These are phyloP conservation scores for Premnoplex brunnescens DNA, from an alignment of 2,797 vertebrate species.

Conservation along the genomic window DNA sequence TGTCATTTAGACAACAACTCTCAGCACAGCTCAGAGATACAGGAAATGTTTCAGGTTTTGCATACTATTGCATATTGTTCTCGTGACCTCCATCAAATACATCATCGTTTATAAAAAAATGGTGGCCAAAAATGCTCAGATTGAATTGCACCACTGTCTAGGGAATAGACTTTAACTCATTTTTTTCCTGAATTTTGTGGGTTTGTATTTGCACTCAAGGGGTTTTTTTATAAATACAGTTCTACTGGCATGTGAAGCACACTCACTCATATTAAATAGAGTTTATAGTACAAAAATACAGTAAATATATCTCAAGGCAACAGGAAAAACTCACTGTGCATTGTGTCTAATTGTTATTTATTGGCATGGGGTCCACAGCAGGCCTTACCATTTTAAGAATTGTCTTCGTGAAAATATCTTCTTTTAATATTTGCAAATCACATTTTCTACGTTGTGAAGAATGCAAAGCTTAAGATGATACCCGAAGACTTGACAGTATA, in stretches of 20 bases:
- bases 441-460: constrained; percentile 58
- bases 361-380: neutral
- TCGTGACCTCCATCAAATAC: neutral
- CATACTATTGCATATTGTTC: neutral
- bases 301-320: neutral
- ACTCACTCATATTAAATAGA: neutral
- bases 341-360: constrained; percentile 42
- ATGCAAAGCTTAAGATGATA: constrained; percentile 45
- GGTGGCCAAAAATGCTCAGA: neutral
- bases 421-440: constrained; percentile 50
- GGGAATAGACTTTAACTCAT: neutral
- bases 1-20: neutral
- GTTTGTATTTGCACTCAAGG: neutral
- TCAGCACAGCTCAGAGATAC: neutral
- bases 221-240: neutral
- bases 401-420: neutral
- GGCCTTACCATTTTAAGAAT: neutral
- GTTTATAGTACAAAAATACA: neutral
- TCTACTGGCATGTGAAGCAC: neutral
- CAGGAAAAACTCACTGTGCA: neutral
- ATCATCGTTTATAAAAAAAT: neutral
- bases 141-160: neutral
- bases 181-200: neutral
- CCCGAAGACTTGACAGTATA: constrained; percentile 70
- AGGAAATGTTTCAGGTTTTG: neutral